Conservation (phyloP, 2,797 vertebrate species). For the Myiotriccus ornatus region DNA sequence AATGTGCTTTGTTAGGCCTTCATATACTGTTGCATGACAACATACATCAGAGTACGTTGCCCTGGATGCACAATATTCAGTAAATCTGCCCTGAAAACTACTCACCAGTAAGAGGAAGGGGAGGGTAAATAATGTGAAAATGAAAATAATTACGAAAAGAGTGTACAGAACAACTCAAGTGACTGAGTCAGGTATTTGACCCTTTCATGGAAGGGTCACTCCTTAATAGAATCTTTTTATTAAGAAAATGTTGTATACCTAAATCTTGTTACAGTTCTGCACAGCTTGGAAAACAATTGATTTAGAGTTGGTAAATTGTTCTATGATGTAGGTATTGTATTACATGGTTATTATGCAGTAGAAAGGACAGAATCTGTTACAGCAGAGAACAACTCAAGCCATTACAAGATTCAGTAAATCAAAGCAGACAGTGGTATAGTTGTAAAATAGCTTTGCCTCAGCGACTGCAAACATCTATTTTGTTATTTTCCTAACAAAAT, state of each 20-base stretch:
- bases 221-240: not conserved
- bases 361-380: conserved; percentile 20
- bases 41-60: not conserved
- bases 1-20: not conserved
- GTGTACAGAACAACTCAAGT: not conserved
- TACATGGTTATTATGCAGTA: not conserved
- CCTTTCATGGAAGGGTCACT: not conserved
- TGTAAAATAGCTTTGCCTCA: not conserved
- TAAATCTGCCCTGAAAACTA: not conserved
- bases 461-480: not conserved
- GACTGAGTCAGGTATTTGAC: not conserved
- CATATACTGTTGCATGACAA: not conserved
- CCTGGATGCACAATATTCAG: not conserved
- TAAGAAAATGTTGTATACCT: not conserved
- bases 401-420: conserved; percentile 7
- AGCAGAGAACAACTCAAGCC: not conserved
- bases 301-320: conserved; percentile 15
- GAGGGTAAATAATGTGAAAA: not conserved
- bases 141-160: not conserved
- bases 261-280: not conserved
- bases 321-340: conserved; percentile 3
- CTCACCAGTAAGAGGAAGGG: not conserved
- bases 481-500: not conserved
- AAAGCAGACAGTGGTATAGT: not conserved
- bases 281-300: conserved; percentile 11